phyloP scores from a whole-genome alignment of 2,113 vertebrate species.

The Leucopternis melanops region DNA sequence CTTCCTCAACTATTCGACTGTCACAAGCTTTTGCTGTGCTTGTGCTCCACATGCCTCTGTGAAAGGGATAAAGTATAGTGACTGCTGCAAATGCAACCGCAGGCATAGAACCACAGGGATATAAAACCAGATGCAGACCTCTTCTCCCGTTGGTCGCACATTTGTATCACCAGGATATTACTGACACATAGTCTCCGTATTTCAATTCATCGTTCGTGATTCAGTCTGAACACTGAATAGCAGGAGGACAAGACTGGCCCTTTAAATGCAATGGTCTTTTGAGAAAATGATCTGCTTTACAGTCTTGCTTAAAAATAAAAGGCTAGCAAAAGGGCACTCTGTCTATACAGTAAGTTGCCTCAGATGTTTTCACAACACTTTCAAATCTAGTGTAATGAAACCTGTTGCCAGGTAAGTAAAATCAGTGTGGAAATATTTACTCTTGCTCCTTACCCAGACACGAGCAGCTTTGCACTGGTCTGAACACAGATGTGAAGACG shows the following conservation, averaged over 20 bases:
- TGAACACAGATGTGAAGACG: background rate
- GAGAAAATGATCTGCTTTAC: background rate
- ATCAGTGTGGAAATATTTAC: background rate
- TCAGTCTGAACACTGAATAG: background rate
- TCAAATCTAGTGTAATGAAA: background rate
- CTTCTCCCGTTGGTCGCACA: background rate
- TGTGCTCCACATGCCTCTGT: background rate
- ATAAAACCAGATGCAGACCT: rapidly evolving
- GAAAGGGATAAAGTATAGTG: background rate
- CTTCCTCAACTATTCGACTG: background rate
- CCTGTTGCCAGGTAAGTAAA: background rate
- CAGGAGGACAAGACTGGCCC: background rate
- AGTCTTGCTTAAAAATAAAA: background rate
- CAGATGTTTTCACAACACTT: background rate
- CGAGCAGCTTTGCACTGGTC: background rate
- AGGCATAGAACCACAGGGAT: background rate
- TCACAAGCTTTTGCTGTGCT: background rate
- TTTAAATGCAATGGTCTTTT: background rate
- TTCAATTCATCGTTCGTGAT: background rate
- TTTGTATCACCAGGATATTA: background rate
- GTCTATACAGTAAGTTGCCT: background rate
- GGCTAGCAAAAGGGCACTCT: background rate
- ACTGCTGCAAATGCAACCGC: background rate
- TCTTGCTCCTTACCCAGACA: background rate
- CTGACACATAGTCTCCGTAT: background rate